A percentile compares a stretch with the other conserved stretches of the same genome.
Conservation (phyloP, 2,888 invertebrate species). For the Mythimna loreyi region DNA sequence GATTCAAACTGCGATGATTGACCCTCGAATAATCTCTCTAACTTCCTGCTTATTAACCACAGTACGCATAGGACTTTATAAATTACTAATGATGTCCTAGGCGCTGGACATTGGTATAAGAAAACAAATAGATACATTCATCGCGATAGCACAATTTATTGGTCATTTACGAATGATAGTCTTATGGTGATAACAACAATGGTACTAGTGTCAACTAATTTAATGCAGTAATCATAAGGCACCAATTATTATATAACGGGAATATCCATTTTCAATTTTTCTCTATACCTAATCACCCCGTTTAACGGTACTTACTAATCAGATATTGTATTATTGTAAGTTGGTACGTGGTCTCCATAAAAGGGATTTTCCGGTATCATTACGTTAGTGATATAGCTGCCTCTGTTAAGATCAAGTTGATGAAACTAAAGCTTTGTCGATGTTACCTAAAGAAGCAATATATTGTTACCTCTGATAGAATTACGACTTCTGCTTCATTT, state of each 20-base stretch:
- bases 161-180: not conserved
- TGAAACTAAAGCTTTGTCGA: not conserved
- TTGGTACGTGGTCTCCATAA: not conserved
- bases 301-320: no score
- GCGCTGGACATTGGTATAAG: not conserved
- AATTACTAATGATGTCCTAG: not conserved
- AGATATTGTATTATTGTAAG: no score
- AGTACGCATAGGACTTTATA: not conserved
- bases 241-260: no score
- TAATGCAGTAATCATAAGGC: no score
- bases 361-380: not conserved
- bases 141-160: constrained; percentile 1
- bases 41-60: constrained; percentile 1
- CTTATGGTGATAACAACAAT: no score
- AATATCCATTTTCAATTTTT: no score
- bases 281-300: no score
- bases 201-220: no score
- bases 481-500: no score
- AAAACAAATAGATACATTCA: not conserved
- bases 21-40: constrained; percentile 12
- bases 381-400: not conserved
- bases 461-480: not conserved
- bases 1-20: constrained; percentile 12
- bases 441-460: not conserved
- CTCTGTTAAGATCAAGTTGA: not conserved